Evolutionary conservation across 1,140 invertebrate species (phyloP).

Genomic region (Eulimnadia texana): DNA sequence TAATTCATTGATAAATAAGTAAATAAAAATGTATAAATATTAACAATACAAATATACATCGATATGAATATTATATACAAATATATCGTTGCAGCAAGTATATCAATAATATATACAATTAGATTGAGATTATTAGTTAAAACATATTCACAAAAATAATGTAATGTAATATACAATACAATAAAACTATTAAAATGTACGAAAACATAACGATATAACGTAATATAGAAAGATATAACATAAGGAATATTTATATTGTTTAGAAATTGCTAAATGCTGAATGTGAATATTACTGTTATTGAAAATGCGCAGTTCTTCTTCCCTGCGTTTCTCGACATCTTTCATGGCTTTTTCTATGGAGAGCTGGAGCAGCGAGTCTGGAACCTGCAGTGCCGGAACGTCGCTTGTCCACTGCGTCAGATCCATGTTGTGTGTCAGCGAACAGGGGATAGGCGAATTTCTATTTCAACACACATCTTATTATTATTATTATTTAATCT

Average conservation of each 20-base stretch:
- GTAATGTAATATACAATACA: too few relatives aligned
- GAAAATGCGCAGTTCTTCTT: slow-evolving; percentile 11
- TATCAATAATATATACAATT: too few relatives aligned
- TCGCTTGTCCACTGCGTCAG: slow-evolving; percentile 22
- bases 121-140: too few relatives aligned
- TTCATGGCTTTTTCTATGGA: slow-evolving; percentile 12
- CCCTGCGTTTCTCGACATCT: slow-evolving; percentile 3
- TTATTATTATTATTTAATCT: too few relatives aligned
- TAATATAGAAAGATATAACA: too few relatives aligned
- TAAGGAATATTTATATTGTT: not conserved
- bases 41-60: not conserved
- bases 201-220: too few relatives aligned
- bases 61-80: too few relatives aligned
- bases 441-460: slow-evolving; percentile 21
- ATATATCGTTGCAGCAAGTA: too few relatives aligned
- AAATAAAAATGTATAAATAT: slow-evolving; percentile 11
- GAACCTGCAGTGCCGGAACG: slow-evolving; percentile 18
- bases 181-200: too few relatives aligned
- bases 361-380: slow-evolving; percentile 12
- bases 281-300: slow-evolving; percentile 18
- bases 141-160: too few relatives aligned
- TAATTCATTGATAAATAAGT: not conserved
- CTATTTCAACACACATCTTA: too few relatives aligned
- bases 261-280: too few relatives aligned
- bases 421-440: slow-evolving; percentile 22